Percentiles rank a stretch among this genome's conserved stretches.
phyloP scores from a whole-genome alignment of 1,140 invertebrate species.

The Daktulosphaira vitifoliae region DNA sequence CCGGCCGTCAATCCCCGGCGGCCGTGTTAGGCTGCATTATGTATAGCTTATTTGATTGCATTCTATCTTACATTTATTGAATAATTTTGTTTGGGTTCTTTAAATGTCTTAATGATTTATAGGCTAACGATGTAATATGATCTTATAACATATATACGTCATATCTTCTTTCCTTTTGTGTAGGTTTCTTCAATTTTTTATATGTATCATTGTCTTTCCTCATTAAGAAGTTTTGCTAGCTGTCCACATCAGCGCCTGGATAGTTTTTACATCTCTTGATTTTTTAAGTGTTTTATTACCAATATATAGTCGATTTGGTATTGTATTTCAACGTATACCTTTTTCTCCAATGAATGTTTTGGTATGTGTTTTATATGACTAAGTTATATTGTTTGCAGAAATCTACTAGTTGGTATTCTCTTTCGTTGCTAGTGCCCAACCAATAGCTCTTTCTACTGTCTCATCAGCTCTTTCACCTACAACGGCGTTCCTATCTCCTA shows the following conservation, averaged over 20 bases:
- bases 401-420: constrained; percentile 40
- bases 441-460: constrained; percentile 35
- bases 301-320: constrained; percentile 44
- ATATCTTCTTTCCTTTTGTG: constrained; percentile 8
- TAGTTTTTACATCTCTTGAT: constrained; percentile 40
- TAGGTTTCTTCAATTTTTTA: constrained; percentile 8
- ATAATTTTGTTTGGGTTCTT: background rate
- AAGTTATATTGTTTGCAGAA: constrained; percentile 42
- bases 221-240: constrained; percentile 41
- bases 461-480: constrained; percentile 35
- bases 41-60: too few relatives aligned
- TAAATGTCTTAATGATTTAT: constrained; percentile 28
- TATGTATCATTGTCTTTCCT: constrained; percentile 24
- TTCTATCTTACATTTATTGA: background rate
- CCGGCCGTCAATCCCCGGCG: too few relatives aligned
- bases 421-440: constrained; percentile 40
- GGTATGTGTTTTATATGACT: constrained; percentile 40
- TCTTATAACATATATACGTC: constrained; percentile 2
- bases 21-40: too few relatives aligned
- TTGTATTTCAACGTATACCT: constrained; percentile 42
- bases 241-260: constrained; percentile 34
- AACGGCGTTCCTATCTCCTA: constrained; percentile 40
- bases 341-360: constrained; percentile 39
- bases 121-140: background rate
- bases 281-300: constrained; percentile 40